Percentiles rank a stretch among this genome's conserved stretches.
phyloP scores from a whole-genome alignment of 2,113 vertebrate genomes.

The Pygoscelis antarcticus region DNA sequence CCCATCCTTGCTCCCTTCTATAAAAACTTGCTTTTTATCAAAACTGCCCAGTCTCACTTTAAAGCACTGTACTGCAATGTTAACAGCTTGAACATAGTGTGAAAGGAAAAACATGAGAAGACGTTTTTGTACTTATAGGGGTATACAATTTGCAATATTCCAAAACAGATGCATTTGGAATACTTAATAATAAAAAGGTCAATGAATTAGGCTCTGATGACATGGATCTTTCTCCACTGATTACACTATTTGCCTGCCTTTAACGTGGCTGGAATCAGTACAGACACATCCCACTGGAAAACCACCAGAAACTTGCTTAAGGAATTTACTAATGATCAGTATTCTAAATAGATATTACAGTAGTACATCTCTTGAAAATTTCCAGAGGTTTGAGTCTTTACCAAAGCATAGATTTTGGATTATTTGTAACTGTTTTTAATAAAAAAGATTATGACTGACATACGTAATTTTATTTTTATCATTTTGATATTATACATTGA shows the following conservation, averaged over 20 bases:
- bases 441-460: neutral
- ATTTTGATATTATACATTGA: neutral
- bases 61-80: neutral
- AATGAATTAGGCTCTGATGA: neutral
- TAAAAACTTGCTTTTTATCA: neutral
- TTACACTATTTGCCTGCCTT: neutral
- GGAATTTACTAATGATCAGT: neutral
- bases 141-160: neutral
- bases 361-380: neutral
- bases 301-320: neutral
- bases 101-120: neutral
- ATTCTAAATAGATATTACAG: neutral
- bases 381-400: neutral
- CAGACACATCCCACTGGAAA: neutral
- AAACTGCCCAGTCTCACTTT: neutral
- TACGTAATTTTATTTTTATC: neutral
- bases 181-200: neutral
- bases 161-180: neutral
- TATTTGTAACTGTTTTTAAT: neutral
- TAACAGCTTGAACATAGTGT: neutral
- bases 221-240: neutral
- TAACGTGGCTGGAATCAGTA: neutral
- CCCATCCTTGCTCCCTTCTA: neutral
- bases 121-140: neutral
- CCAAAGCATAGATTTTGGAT: neutral